phyloP scores from a whole-genome alignment of 2,888 invertebrate genomes.

The Eledona agricola region DNA sequence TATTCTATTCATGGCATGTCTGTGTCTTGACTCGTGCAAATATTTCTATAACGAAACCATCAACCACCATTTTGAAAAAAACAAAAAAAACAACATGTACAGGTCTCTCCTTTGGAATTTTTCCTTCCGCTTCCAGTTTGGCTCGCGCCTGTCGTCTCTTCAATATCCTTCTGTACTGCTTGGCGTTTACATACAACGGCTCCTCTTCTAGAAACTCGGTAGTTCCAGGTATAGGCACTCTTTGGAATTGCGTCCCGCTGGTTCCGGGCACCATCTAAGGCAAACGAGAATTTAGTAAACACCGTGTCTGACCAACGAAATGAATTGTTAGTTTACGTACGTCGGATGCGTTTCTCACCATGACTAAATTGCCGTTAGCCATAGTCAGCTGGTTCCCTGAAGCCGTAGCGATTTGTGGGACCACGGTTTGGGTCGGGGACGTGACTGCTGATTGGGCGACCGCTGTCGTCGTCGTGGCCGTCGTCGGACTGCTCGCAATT shows the following conservation, averaged over 20 bases:
- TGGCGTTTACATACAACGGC: constrained; percentile 97
- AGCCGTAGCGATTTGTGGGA: constrained; percentile 61
- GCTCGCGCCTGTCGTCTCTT: constrained; percentile 94
- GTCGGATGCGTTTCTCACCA: constrained; percentile 68
- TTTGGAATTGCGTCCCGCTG: constrained; percentile 66
- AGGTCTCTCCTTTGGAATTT: constrained; percentile 96
- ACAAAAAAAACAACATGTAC: constrained; percentile 64
- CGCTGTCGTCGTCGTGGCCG: constrained; percentile 57
- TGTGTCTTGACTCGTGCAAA: constrained; percentile 95
- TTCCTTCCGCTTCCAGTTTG: constrained; percentile 91
- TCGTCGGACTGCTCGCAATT: constrained; percentile 63
- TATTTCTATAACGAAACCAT: constrained; percentile 79
- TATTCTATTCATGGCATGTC: constrained; percentile 97
- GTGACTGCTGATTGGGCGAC: constrained; percentile 58
- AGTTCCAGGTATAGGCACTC: constrained; percentile 70
- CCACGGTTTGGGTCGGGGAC: constrained; percentile 61
- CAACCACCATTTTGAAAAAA: constrained; percentile 10
- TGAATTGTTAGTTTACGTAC: constrained; percentile 51
- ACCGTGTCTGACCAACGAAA: neutral
- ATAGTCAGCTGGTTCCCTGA: constrained; percentile 67
- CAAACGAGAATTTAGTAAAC: constrained; percentile 8
- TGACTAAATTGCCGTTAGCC: constrained; percentile 78
- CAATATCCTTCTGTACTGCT: constrained; percentile 95
- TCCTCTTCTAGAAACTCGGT: constrained; percentile 85
- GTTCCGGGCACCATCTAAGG: constrained; percentile 68